A percentile compares a stretch with the other conserved stretches of the same genome.
Conservation (phyloP, 2,113 vertebrate genomes). For the Taurulus bubalis region DNA sequence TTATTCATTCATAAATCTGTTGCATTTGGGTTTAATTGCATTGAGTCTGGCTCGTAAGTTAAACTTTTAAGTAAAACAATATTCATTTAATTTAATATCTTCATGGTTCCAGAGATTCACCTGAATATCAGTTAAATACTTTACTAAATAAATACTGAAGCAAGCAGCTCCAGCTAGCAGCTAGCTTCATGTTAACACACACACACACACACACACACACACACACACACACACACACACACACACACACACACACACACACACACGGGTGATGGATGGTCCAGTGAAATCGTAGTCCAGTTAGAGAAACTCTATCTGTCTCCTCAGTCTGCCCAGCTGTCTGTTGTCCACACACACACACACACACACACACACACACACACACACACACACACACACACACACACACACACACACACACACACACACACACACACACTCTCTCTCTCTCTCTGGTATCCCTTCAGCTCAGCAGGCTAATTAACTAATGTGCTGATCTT, state of each 20-base stretch:
- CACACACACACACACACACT: constrained; percentile 13
- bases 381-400: constrained; percentile 7
- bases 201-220: constrained; percentile 4
- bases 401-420: constrained; percentile 3
- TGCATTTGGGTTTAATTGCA: too few species aligned
- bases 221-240: constrained; percentile 22
- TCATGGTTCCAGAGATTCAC: too few species aligned
- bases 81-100: too few species aligned
- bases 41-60: too few species aligned
- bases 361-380: constrained; percentile 18
- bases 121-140: too few species aligned
- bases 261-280: constrained; percentile 53
- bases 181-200: background rate
- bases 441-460: too few species aligned
- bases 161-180: background rate
- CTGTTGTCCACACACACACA: constrained; percentile 25
- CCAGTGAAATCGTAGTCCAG: constrained; percentile 51
- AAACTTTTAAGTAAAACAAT: too few species aligned
- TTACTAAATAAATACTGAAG: too few species aligned
- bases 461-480: constrained; percentile 61
- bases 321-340: constrained; percentile 63
- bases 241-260: background rate
- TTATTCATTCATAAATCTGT: too few species aligned
- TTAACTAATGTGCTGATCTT: constrained; percentile 77
- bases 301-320: constrained; percentile 67